phyloP scores from a whole-genome alignment of 1,140 invertebrate genomes.

The Sitobion miscanthi region DNA sequence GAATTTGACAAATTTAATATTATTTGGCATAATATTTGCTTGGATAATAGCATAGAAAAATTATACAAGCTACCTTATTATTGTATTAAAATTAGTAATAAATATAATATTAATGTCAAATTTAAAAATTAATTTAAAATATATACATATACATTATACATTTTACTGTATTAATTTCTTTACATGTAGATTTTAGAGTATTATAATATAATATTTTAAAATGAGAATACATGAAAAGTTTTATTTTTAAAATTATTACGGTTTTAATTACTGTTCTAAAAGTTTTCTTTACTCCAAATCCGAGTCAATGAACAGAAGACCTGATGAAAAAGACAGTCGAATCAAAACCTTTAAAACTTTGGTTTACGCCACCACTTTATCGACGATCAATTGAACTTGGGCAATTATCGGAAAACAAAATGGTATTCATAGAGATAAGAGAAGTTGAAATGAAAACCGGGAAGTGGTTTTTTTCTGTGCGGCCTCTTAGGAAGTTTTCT shows the following conservation, averaged over 20 bases:
- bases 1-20: background rate
- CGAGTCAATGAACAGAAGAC: background rate
- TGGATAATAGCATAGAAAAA: background rate
- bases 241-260: background rate
- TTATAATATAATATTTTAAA: background rate
- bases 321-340: background rate
- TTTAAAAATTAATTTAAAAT: background rate
- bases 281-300: background rate
- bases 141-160: background rate
- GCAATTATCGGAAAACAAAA: constrained; percentile 54
- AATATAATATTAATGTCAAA: background rate
- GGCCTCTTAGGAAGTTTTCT: constrained; percentile 23
- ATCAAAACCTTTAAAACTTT: constrained; percentile 28
- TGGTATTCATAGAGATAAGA: constrained; percentile 48
- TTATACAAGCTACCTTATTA: background rate
- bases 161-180: background rate
- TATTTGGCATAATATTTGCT: background rate
- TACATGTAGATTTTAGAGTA: background rate
- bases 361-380: background rate
- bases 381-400: constrained; percentile 31
- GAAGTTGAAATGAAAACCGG: constrained; percentile 5
- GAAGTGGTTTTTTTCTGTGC: background rate
- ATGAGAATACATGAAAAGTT: background rate
- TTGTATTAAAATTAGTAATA: background rate
- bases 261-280: constrained; percentile 4